These are phyloP conservation scores for Pangasius macronema DNA, from an alignment of 2,797 vertebrate genomes.

Conservation along the genomic window DNA sequence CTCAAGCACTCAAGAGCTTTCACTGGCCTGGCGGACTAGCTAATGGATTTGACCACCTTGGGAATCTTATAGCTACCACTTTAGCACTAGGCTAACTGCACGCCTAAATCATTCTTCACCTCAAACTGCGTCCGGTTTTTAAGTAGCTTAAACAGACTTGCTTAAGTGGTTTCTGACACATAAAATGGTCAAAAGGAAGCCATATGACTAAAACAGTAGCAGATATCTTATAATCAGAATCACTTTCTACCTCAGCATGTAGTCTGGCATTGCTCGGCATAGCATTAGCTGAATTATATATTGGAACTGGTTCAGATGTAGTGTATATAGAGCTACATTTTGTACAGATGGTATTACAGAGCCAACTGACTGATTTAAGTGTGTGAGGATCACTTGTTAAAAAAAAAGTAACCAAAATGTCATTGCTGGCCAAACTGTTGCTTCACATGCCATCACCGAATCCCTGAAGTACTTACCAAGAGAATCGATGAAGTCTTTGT, in stretches of 20 bases:
- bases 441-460: background rate
- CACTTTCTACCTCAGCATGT: background rate
- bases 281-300: background rate
- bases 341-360: background rate
- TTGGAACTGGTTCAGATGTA: background rate
- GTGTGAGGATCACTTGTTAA: background rate
- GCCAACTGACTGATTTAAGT: background rate
- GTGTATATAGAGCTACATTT: background rate
- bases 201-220: background rate
- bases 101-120: background rate
- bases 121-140: background rate
- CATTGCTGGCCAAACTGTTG: background rate
- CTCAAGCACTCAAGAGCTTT: background rate
- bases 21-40: background rate
- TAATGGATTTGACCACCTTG: background rate
- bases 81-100: background rate
- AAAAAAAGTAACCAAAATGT: background rate
- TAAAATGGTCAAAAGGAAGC: background rate
- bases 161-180: background rate
- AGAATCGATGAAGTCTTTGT: slow-evolving; percentile 99
- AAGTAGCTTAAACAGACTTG: background rate
- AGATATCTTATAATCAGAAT: background rate
- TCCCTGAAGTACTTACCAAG: slow-evolving; percentile 83
- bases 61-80: background rate
- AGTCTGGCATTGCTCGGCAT: background rate